These are phyloP conservation scores for Philantomba maxwellii DNA, from an alignment of 2,113 vertebrate genomes.

Conservation along the genomic window DNA sequence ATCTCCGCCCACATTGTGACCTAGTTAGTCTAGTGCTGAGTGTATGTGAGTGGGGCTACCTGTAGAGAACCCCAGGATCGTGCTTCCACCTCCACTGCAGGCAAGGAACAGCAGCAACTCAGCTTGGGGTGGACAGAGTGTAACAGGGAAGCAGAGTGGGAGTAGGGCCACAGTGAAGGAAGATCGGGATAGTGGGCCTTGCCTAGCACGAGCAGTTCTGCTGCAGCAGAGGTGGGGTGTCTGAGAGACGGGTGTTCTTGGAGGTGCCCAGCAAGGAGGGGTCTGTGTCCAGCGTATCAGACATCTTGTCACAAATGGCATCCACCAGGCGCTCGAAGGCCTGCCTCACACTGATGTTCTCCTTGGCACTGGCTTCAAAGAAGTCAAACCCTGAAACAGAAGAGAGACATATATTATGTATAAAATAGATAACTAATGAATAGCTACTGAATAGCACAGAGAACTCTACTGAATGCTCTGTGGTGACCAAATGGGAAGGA, in stretches of 20 bases:
- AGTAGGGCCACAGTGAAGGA: neutral
- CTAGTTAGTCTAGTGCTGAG: neutral
- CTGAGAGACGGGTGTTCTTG: constrained; percentile 89
- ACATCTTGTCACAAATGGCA: constrained; percentile 99
- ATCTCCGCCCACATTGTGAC: neutral
- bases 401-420: neutral
- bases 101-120: constrained; percentile 42
- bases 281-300: constrained; percentile 91
- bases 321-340: constrained; percentile 97
- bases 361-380: constrained; percentile 97
- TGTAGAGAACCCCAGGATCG: neutral
- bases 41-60: neutral
- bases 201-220: constrained; percentile 94
- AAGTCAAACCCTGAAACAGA: constrained; percentile 92
- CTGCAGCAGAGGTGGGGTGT: constrained; percentile 88
- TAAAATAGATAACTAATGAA: neutral
- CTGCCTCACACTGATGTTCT: constrained; percentile 97
- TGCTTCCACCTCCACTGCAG: constrained; percentile 23
- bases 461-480: neutral
- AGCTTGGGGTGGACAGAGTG: neutral
- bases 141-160: neutral
- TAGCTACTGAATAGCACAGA: neutral
- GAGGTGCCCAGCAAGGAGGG: constrained; percentile 80
- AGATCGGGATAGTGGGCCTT: neutral
- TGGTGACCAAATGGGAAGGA: neutral